Conservation (phyloP, 2,888 invertebrate genomes). For the Melieria omissa region DNA sequence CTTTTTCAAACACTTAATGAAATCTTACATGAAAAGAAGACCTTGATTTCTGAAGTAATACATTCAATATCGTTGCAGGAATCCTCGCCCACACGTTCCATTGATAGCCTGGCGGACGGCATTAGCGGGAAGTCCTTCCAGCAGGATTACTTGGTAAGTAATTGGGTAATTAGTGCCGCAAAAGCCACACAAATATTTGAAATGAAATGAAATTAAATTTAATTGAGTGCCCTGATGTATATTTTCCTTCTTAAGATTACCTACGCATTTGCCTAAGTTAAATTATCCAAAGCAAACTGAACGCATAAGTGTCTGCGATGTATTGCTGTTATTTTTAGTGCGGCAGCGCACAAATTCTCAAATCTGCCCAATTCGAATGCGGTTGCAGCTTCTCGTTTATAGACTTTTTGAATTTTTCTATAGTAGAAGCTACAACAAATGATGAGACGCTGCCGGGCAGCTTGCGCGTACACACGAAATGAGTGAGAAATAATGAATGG, state of each 20-base stretch:
- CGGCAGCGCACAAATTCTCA: too few relatives aligned
- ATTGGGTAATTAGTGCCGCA: neutral
- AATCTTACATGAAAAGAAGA: neutral
- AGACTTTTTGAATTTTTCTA: too few relatives aligned
- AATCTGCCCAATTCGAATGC: too few relatives aligned
- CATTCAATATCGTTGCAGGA: slow-evolving; percentile 51
- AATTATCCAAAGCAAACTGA: too few relatives aligned
- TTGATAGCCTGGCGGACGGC: slow-evolving; percentile 62
- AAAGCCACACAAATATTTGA: neutral
- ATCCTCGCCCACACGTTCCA: slow-evolving; percentile 61
- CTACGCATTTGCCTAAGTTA: neutral
- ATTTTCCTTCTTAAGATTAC: neutral
- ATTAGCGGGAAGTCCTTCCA: slow-evolving; percentile 61
- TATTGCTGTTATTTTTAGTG: too few relatives aligned
- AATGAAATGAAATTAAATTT: neutral
- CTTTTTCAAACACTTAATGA: neutral
- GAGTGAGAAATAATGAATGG: slow-evolving; percentile 21
- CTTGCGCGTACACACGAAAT: too few relatives aligned
- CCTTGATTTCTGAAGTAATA: neutral
- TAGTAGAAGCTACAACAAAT: too few relatives aligned
- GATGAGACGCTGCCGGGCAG: too few relatives aligned
- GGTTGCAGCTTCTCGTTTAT: too few relatives aligned
- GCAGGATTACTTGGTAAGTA: slow-evolving; percentile 66
- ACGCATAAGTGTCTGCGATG: too few relatives aligned
- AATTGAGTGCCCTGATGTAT: neutral